Conservation (phyloP, 2,797 vertebrate species). For the Enteromius paludinosus region DNA sequence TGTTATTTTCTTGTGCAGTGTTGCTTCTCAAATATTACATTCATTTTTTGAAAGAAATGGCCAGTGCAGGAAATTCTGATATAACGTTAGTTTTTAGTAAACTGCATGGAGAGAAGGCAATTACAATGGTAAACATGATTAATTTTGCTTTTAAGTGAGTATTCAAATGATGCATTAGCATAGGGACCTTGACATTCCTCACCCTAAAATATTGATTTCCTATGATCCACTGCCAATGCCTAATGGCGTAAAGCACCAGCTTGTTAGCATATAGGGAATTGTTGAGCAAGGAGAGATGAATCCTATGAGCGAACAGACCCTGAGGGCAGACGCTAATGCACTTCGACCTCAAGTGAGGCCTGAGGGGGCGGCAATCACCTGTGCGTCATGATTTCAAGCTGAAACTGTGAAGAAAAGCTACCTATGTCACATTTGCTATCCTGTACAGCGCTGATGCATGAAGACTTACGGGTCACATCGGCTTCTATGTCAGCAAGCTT, state of each 20-base stretch:
- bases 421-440: conserved; percentile 16
- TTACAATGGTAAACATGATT: conserved; percentile 21
- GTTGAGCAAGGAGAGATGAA: conserved; percentile 30
- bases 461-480: conserved; percentile 82
- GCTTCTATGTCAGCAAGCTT: conserved; percentile 90
- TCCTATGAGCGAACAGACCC: conserved; percentile 51
- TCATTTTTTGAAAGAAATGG: not conserved
- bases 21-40: not conserved
- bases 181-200: conserved; percentile 31
- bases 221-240: conserved; percentile 43
- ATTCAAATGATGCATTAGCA: conserved; percentile 36
- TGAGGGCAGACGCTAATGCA: conserved; percentile 58
- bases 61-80: not conserved
- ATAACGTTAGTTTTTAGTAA: not conserved
- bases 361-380: conserved; percentile 43
- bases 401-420: conserved; percentile 13
- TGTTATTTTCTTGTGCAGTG: too few relatives aligned
- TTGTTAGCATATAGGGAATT: conserved; percentile 48
- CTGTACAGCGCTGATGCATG: not conserved
- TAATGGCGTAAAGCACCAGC: conserved; percentile 44
- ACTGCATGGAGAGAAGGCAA: not conserved
- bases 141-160: conserved; percentile 14
- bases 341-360: conserved; percentile 47
- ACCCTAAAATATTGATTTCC: conserved; percentile 55
- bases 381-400: not conserved